Base-by-base conservation (phyloP, 2,797 vertebrate species). In the Pogoniulus pusillus region DNA sequence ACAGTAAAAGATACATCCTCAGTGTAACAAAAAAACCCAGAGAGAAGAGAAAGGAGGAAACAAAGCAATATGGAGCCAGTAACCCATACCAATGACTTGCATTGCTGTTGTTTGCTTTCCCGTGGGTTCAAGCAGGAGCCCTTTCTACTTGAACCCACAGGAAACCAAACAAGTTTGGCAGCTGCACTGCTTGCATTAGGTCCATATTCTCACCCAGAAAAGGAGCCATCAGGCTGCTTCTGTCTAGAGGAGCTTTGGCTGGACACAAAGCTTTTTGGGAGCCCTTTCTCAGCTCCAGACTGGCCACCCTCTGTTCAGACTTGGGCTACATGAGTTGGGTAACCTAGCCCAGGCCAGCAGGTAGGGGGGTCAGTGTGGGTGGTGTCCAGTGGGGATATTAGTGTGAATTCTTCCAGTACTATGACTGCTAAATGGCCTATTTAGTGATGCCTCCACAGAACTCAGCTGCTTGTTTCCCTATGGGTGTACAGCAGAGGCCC, bases 101-200 rank as follows among this genome's bases (percentile, higher is more conserved):
- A 9, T 10, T 65, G 53, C 35, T 1, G 1, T 8, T 35, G 27
- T 57, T 87, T 39, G 26, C 22, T 58, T 72, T 72, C 37, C 41
- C 1, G 0, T 23, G 39, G n/a, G 53, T 59, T 64, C 27, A 30
- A 3, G 17, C 0, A 0, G 34, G 55, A 69, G 55, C 62, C 27
- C 12, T 0, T 49, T 49, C 47, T 49, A 49, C 47, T 49, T 24
- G 47, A 49, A 49, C 45, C 19, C 19, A 20, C 19, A 45, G 47
- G 47, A 49, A 49, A 49, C 47, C 47, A 49, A 49, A 49, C 47
- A 49, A 18, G 43, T 2, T 0, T 35, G 63, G 49, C 16, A 30
- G 69, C 69, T 49, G 47, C 59, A 18, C 35, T 13, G 75, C 54
- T 60, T 4, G 0, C 4, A 2, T 26, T 41, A 49, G 15, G 16